Conservation (phyloP, 2,888 invertebrate species). For the Marronus borbonicus region DNA sequence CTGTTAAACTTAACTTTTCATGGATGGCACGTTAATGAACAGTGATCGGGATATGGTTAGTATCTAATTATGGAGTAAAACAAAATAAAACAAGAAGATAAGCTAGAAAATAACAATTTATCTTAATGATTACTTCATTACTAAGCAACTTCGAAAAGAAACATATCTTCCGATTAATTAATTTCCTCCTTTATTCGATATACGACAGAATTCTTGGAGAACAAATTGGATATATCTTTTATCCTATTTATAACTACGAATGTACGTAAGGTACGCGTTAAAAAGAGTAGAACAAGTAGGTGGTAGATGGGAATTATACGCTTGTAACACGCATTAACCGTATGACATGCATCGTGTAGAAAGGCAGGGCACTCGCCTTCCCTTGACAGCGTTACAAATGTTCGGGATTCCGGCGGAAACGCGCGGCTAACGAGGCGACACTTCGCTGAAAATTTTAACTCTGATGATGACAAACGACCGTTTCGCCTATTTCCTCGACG, state of each 20-base stretch:
- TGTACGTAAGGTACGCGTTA: neutral
- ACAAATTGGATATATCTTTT: neutral
- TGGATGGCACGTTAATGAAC: too few relatives aligned
- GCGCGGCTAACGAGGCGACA: conserved; percentile 60
- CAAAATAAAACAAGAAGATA: too few relatives aligned
- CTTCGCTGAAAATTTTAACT: conserved; percentile 60
- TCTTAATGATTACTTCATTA: too few relatives aligned
- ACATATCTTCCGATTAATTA: too few relatives aligned
- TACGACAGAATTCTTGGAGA: too few relatives aligned
- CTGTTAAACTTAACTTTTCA: too few relatives aligned
- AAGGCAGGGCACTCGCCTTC: neutral
- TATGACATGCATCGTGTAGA: conserved; percentile 14
- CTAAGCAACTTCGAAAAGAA: too few relatives aligned
- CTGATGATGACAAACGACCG: conserved; percentile 62
- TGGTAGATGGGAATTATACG: conserved; percentile 25
- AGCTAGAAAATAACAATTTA: too few relatives aligned
- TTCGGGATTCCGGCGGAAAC: conserved; percentile 56
- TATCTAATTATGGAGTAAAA: too few relatives aligned
- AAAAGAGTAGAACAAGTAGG: neutral
- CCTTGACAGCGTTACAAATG: conserved; percentile 46
- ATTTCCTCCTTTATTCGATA: too few relatives aligned
- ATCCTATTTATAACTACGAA: conserved; percentile 5
- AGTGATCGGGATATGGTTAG: too few relatives aligned
- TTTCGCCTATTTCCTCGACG: conserved; percentile 22
- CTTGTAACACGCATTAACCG: conserved; percentile 27